These are phyloP conservation scores for Drosophila funebris DNA, from an alignment of 1,140 invertebrate species.

Conservation along the genomic window DNA sequence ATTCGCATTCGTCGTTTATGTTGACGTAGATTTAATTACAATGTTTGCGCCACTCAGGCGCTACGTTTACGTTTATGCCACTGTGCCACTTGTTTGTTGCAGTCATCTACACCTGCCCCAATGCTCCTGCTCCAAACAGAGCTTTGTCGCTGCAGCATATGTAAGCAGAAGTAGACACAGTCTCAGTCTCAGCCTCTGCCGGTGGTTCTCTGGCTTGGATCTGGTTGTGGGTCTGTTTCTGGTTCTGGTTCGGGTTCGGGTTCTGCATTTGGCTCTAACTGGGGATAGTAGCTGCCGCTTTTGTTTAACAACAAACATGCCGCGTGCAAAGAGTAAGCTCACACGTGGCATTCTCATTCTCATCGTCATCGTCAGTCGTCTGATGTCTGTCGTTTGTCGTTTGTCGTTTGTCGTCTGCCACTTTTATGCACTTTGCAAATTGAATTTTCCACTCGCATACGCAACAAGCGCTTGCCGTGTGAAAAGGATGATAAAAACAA, in stretches of 20 bases:
- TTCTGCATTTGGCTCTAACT: constrained; percentile 1
- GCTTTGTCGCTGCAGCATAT: constrained; percentile 51
- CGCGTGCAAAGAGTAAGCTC: constrained; percentile 49
- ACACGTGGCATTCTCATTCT: constrained; percentile 55
- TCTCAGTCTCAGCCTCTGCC: not conserved
- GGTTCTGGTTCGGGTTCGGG: not conserved
- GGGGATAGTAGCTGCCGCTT: constrained; percentile 53
- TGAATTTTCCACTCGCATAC: constrained; percentile 80
- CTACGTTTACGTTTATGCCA: constrained; percentile 45
- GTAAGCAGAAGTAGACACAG: constrained; percentile 36
- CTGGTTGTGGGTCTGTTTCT: not conserved
- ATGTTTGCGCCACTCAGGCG: constrained; percentile 56
- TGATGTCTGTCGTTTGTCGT: no score
- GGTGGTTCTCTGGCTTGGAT: no score
- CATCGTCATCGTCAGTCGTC: constrained; percentile 10
- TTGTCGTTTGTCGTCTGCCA: constrained; percentile 40
- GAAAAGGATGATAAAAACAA: constrained; percentile 7
- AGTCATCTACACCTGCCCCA: constrained; percentile 11
- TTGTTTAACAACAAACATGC: constrained; percentile 75
- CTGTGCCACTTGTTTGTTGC: constrained; percentile 68
- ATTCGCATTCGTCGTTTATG: constrained; percentile 52
- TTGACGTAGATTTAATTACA: constrained; percentile 80
- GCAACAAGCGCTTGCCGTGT: constrained; percentile 20
- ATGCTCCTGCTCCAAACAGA: not conserved
- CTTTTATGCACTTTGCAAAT: constrained; percentile 82